Base-by-base conservation (phyloP, 2,888 invertebrate genomes). In the Rhimphoctona megacephalus region DNA sequence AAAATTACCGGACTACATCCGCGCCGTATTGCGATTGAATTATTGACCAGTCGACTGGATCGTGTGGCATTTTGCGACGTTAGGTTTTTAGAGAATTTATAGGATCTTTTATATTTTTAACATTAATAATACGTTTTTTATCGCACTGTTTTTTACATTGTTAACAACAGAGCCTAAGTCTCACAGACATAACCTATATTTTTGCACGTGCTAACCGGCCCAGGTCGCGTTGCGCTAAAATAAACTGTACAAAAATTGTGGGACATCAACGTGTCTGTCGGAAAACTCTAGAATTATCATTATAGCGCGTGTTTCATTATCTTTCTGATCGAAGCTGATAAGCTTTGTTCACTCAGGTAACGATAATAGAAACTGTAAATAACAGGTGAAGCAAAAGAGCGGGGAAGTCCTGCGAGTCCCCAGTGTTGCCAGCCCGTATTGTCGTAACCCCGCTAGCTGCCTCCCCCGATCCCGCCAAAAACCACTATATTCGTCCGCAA, bases 1-100 rank as follows among this genome's bases (percentile, higher is more conserved):
- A 22, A 11, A 7, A 67, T 67, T 73, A 73, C 73, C 73, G 54
- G 33, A 73, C 73, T 36, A 73, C 54, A 2, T 36, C n/a, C 7
- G n/a, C 54, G 14, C 73, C 73, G 73, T 73, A 73, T 73, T n/a
- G 33, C 5, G 33, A 14, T 30, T 36, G 11, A 7, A 73, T 49
- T 5, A 33, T 36, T 6, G 49, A 22, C 73, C 73, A 73, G n/a
- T 36, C 11, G 33, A 8, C 19, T 54, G n/a, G 52, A 19, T 70
- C 11, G 2, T 49, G 49, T 7, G 33, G 19, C 54, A 52, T 54
- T 8, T 49, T 49, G 25, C 67, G 39, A 8, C 8, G 46, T 70
- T 14, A 11, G 2, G 4, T 54, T 49, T 33, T 4, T 8, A 0
- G n/a, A 54, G 7, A 7, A 61, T 5, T 14, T 30, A 30, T 17